Evolutionary conservation across 1,140 invertebrate species (phyloP).

Genomic region (Gonatopus flavifemur): DNA sequence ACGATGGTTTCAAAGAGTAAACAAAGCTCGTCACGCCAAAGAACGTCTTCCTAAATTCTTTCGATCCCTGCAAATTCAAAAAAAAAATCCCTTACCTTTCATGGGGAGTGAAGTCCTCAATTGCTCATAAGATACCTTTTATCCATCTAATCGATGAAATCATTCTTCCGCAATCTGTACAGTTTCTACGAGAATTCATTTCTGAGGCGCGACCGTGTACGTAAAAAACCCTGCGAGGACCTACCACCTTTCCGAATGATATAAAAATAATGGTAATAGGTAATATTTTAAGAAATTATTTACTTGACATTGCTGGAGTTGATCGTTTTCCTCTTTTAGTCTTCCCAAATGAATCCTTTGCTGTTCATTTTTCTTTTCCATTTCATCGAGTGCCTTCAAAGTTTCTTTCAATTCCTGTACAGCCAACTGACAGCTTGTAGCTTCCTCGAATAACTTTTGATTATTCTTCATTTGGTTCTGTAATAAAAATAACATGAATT

Average conservation of each 20-base stretch:
- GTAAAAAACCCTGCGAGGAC: not conserved
- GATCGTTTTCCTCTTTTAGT: constrained; percentile 27
- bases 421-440: constrained; percentile 13
- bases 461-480: constrained; percentile 24
- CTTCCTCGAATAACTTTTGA: constrained; percentile 17
- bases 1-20: too few relatives aligned
- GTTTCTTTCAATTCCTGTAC: constrained; percentile 22
- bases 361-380: constrained; percentile 23
- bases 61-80: too few relatives aligned
- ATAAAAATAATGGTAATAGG: not conserved
- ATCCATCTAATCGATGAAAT: not conserved
- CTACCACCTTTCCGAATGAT: not conserved
- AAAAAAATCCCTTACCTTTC: too few relatives aligned
- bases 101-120: not conserved
- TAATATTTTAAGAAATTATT: not conserved
- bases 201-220: too few relatives aligned
- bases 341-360: constrained; percentile 19
- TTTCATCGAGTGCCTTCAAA: constrained; percentile 17
- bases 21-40: too few relatives aligned
- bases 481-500: not conserved
- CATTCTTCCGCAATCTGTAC: not conserved
- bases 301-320: constrained; percentile 21
- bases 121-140: not conserved
- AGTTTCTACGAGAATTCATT: too few relatives aligned
- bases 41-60: too few relatives aligned